phyloP scores from a whole-genome alignment of 2,113 vertebrate genomes.

The Protobothrops mucrosquamatus region DNA sequence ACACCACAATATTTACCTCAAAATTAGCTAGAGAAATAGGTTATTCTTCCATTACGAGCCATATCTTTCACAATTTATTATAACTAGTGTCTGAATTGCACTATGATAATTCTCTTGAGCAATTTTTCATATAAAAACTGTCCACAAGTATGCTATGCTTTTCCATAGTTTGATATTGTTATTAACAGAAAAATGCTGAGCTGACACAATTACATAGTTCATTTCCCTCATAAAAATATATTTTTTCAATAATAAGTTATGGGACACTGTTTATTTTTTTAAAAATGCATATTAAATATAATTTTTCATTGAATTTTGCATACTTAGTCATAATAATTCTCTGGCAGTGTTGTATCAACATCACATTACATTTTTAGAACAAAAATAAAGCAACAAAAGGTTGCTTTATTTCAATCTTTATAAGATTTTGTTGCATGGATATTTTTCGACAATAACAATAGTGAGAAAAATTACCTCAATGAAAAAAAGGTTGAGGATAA shows the following conservation, averaged over 20 bases:
- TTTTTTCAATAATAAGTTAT: conserved; percentile 19
- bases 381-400: too few relatives aligned
- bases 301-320: conserved; percentile 54
- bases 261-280: conserved; percentile 5
- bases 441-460: neutral
- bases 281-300: conserved; percentile 43
- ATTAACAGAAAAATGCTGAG: neutral
- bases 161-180: neutral
- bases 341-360: conserved; percentile 44
- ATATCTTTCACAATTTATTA: neutral
- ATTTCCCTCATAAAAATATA: conserved; percentile 23
- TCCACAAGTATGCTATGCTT: neutral
- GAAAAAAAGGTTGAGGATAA: neutral
- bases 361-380: conserved; percentile 48
- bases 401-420: neutral
- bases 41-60: neutral
- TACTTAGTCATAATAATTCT: conserved; percentile 51
- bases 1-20: neutral
- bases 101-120: neutral
- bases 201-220: neutral
- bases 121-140: neutral
- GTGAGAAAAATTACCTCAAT: neutral
- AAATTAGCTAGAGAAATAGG: neutral
- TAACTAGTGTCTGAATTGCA: neutral
- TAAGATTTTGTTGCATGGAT: neutral